Conservation (phyloP, 1,140 invertebrate genomes). For the Teleopsis dalmanni region DNA sequence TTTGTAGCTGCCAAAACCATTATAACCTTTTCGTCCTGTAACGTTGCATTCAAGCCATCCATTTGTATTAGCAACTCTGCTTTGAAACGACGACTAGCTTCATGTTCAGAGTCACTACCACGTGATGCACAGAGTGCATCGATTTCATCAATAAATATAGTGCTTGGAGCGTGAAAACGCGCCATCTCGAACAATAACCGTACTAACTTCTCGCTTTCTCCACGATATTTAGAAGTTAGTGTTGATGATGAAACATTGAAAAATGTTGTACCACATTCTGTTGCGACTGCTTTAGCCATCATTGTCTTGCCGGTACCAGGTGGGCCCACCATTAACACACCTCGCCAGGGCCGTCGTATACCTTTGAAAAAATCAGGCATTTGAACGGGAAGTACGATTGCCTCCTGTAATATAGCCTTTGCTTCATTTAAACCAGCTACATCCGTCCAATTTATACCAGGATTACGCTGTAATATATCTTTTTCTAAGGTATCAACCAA, state of each 20-base stretch:
- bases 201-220: conserved; percentile 98
- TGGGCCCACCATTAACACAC: conserved; percentile 56
- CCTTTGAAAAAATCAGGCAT: conserved; percentile 98
- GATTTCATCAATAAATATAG: conserved; percentile 99
- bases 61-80: conserved; percentile 97
- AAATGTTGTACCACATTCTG: conserved; percentile 97
- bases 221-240: conserved; percentile 94
- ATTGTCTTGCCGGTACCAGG: conserved; percentile 96
- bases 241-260: conserved; percentile 98
- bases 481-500: conserved; percentile 78
- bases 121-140: conserved; percentile 93
- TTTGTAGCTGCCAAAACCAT: conserved; percentile 99
- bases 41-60: conserved; percentile 71
- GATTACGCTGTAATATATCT: conserved; percentile 95
- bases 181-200: conserved; percentile 98
- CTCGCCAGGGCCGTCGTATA: conserved; percentile 81
- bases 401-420: conserved; percentile 92
- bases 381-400: conserved; percentile 91
- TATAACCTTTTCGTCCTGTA: conserved; percentile 66
- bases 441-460: conserved; percentile 92
- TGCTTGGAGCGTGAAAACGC: conserved; percentile 95
- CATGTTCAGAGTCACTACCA: conserved; percentile 95
- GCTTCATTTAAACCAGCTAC: conserved; percentile 95
- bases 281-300: conserved; percentile 96
- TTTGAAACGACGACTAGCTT: conserved; percentile 97